phyloP scores from a whole-genome alignment of 1,140 invertebrate genomes.

The Episyrphus balteatus region DNA sequence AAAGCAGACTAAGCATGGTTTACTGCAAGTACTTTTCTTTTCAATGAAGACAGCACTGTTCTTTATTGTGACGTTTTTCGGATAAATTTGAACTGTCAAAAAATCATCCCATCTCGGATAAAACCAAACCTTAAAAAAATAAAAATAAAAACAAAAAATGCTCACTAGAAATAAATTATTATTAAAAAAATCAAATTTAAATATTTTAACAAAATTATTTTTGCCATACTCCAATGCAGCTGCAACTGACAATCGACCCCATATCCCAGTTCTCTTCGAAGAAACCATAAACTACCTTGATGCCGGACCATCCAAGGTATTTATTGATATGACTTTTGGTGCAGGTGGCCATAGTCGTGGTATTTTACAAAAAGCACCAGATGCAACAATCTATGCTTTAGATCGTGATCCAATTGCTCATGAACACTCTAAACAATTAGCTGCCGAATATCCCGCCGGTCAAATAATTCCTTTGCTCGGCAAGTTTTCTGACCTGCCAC shows the following conservation, averaged over 20 bases:
- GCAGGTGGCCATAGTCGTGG: constrained; percentile 74
- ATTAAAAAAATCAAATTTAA: too few species aligned
- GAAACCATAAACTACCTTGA: constrained; percentile 59
- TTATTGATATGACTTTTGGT: constrained; percentile 90
- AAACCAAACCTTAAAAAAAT: too few species aligned
- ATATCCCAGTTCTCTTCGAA: constrained; percentile 59
- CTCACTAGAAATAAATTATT: too few species aligned
- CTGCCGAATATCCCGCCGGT: constrained; percentile 48
- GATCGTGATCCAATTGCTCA: constrained; percentile 79
- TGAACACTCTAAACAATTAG: constrained; percentile 51
- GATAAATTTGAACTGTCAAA: too few species aligned
- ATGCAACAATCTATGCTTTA: constrained; percentile 64
- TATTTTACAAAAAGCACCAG: constrained; percentile 45
- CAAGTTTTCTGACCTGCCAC: constrained; percentile 75
- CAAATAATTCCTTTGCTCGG: constrained; percentile 68
- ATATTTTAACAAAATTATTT: too few species aligned
- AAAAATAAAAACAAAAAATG: too few species aligned
- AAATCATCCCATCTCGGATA: too few species aligned
- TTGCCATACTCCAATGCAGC: not conserved
- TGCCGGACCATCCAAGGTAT: constrained; percentile 45
- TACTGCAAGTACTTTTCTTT: too few species aligned
- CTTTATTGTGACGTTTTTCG: too few species aligned
- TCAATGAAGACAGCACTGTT: too few species aligned
- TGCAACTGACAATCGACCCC: constrained; percentile 23
- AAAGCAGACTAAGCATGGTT: too few species aligned